Conservation (phyloP, 2,113 vertebrate species). For the Spilogale gracilis region DNA sequence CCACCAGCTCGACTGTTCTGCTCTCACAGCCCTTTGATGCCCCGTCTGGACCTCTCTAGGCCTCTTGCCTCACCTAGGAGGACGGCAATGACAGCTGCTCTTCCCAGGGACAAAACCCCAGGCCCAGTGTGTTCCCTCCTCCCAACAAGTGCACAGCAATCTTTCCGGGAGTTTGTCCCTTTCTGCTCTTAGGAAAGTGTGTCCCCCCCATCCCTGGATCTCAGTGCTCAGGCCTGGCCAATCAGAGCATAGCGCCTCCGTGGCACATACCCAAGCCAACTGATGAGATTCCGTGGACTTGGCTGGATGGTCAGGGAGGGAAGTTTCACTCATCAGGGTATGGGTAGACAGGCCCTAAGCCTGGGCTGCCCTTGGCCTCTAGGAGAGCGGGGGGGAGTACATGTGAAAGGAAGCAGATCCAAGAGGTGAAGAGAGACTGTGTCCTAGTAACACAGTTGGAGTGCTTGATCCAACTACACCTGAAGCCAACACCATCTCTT, state of each 20-base stretch:
- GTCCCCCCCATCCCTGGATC: not conserved
- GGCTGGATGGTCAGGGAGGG: not conserved
- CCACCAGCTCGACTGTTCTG: not conserved
- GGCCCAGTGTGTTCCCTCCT: not conserved
- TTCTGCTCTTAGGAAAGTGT: not conserved
- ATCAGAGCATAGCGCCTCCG: not conserved
- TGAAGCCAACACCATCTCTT: not conserved
- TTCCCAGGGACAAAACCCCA: not conserved
- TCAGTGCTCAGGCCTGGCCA: not conserved
- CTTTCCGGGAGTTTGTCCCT: not conserved
- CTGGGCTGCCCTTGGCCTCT: not conserved
- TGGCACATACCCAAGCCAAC: not conserved
- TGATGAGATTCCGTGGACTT: not conserved
- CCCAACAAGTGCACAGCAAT: fast-evolving
- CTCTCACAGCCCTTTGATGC: not conserved
- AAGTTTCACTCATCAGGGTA: not conserved
- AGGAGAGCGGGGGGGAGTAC: not conserved
- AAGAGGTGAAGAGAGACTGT: not conserved
- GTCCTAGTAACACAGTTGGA: not conserved
- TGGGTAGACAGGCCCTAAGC: not conserved
- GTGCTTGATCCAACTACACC: not conserved
- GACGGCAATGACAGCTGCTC: not conserved
- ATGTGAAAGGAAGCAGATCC: not conserved
- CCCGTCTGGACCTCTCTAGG: not conserved
- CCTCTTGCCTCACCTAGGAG: not conserved